A percentile compares a stretch with the other conserved stretches of the same genome.
phyloP scores from a whole-genome alignment of 2,888 invertebrate species.

The Tuberolachnus salignus region DNA sequence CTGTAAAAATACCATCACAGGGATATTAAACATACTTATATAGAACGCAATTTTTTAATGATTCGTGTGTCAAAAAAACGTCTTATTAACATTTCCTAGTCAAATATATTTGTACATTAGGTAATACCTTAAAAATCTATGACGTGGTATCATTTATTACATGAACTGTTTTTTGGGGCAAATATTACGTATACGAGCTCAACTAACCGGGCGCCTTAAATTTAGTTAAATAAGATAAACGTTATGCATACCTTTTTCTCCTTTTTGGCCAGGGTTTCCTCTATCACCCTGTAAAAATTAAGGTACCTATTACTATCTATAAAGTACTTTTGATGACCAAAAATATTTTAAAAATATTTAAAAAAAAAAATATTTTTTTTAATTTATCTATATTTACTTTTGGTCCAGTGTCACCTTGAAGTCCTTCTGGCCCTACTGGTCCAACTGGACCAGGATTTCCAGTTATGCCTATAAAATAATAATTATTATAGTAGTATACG shows the following conservation, averaged over 20 bases:
- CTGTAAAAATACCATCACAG: no score
- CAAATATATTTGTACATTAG: no score
- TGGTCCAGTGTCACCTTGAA: constrained; percentile 70
- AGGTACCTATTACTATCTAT: background rate
- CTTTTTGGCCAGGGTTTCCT: constrained; percentile 75
- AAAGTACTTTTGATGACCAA: background rate
- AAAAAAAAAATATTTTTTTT: background rate
- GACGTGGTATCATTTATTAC: no score
- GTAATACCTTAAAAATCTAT: background rate
- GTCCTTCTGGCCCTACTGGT: constrained; percentile 68
- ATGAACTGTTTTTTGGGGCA: no score
- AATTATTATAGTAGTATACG: background rate
- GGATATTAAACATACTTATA: no score
- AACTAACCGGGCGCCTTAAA: no score
- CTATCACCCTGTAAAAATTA: constrained; percentile 68
- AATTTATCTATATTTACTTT: constrained; percentile 63
- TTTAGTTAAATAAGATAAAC: no score
- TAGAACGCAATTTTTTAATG: no score
- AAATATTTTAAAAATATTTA: background rate
- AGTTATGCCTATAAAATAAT: constrained; percentile 65
- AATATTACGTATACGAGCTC: no score
- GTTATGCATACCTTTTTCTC: constrained; percentile 61
- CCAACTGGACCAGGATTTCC: constrained; percentile 73
- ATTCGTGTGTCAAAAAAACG: no score
- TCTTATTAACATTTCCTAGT: no score